phyloP scores from a whole-genome alignment of 2,797 vertebrate species.

The Dipus sagitta region DNA sequence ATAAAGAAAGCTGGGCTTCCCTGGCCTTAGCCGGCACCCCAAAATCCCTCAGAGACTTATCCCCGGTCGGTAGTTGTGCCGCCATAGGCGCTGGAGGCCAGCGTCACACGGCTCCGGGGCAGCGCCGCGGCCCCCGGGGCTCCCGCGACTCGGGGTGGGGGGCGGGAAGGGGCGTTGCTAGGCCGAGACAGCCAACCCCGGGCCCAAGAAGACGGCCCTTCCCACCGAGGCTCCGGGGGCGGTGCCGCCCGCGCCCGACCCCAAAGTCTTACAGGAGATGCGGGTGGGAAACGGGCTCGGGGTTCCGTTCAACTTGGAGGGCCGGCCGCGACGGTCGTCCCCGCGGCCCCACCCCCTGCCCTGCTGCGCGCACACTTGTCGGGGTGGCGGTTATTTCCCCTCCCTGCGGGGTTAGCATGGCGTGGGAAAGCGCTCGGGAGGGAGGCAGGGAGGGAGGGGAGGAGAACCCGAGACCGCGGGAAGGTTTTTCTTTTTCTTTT shows the following conservation, averaged over 20 bases:
- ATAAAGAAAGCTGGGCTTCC: constrained; percentile 21
- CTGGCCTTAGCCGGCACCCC: background rate
- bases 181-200: background rate
- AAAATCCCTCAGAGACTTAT: background rate
- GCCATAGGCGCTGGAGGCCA: background rate
- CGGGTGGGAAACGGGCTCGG: background rate
- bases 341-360: background rate
- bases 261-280: background rate
- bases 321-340: background rate
- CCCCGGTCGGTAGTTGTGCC: no score
- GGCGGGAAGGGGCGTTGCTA: background rate
- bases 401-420: constrained; percentile 70
- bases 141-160: background rate
- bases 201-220: background rate
- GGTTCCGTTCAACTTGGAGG: constrained; percentile 49
- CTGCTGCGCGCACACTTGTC: background rate
- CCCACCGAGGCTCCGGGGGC: background rate
- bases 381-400: constrained; percentile 64
- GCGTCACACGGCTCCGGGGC: constrained; percentile 21
- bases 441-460: background rate
- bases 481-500: constrained; percentile 30
- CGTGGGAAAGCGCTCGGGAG: constrained; percentile 77
- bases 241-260: constrained; percentile 13
- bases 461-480: constrained; percentile 68
- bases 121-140: background rate